Percentiles rank a stretch among this genome's conserved stretches.
phyloP scores from a whole-genome alignment of 1,140 invertebrate genomes.

The Galleria mellonella region DNA sequence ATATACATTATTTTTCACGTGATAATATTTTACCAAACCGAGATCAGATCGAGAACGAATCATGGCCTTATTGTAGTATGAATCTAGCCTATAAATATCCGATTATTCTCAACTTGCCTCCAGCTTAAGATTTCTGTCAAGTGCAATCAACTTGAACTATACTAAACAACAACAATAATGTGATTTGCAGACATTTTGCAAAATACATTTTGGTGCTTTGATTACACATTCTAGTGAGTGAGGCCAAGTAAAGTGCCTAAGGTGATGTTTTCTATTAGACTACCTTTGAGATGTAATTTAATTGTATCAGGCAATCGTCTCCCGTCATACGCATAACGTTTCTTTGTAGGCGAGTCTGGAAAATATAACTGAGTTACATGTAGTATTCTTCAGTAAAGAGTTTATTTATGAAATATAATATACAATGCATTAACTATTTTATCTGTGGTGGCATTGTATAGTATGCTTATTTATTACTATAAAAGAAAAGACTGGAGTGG shows the following conservation, averaged over 20 bases:
- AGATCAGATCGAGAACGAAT: no score
- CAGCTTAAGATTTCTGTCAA: no score
- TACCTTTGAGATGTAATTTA: constrained; percentile 68
- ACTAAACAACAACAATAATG: background rate
- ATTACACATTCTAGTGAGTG: background rate
- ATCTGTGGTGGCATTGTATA: no score
- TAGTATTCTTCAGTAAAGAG: background rate
- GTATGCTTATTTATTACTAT: no score
- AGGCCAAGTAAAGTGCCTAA: background rate
- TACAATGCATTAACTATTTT: no score
- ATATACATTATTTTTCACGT: no score
- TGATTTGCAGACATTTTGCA: background rate
- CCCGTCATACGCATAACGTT: constrained; percentile 57
- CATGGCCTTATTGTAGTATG: no score
- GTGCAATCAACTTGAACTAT: background rate
- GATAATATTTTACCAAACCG: no score
- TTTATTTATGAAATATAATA: no score
- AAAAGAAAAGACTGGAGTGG: no score
- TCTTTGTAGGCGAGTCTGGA: constrained; percentile 41
- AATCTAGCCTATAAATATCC: no score
- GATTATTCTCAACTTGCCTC: no score
- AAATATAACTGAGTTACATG: constrained; percentile 17
- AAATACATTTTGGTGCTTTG: background rate
- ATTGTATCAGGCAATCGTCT: constrained; percentile 56
- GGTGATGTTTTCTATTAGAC: constrained; percentile 3